Evolutionary conservation across 2,113 vertebrate genomes (phyloP).

Genomic region (Stegastes partitus): DNA sequence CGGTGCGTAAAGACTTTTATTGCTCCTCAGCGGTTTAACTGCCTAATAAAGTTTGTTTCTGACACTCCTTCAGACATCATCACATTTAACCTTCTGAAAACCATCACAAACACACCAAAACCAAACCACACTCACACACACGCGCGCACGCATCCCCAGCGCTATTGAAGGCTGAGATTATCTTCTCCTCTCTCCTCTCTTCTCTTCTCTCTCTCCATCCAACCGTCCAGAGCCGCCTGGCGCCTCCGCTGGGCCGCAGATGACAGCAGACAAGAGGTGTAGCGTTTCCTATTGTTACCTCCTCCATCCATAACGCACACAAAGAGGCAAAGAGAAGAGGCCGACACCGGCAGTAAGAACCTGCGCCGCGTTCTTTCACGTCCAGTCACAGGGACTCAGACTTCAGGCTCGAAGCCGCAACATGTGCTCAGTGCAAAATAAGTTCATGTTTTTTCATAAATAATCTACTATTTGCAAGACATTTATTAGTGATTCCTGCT

Average conservation of each 20-base stretch:
- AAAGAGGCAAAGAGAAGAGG: too few relatives aligned
- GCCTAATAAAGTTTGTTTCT: slow-evolving; percentile 29
- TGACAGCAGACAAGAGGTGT: slow-evolving; percentile 81
- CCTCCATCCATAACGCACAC: slow-evolving; percentile 5
- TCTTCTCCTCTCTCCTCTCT: slow-evolving; percentile 59
- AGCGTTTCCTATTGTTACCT: slow-evolving; percentile 79
- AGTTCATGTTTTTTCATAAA: too few relatives aligned
- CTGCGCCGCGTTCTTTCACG: too few relatives aligned
- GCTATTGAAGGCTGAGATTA: slow-evolving; percentile 60
- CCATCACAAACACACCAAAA: not conserved
- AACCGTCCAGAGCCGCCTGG: slow-evolving; percentile 71
- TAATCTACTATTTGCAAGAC: too few relatives aligned
- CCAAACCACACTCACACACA: not conserved
- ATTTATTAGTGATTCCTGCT: too few relatives aligned
- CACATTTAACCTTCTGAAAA: not conserved
- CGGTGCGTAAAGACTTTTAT: too few relatives aligned
- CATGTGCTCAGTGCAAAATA: too few relatives aligned
- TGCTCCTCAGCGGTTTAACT: not conserved
- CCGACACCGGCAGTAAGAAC: too few relatives aligned
- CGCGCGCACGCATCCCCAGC: too few relatives aligned
- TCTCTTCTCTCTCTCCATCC: slow-evolving; percentile 62
- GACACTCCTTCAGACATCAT: not conserved
- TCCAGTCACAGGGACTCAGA: too few relatives aligned
- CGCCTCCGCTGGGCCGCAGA: slow-evolving; percentile 68
- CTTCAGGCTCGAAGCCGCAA: too few relatives aligned